A percentile compares a stretch with the other conserved stretches of the same genome.
These are phyloP conservation scores for Sternarchorhynchus goeldii DNA, from an alignment of 2,797 vertebrate genomes.

Conservation along the genomic window DNA sequence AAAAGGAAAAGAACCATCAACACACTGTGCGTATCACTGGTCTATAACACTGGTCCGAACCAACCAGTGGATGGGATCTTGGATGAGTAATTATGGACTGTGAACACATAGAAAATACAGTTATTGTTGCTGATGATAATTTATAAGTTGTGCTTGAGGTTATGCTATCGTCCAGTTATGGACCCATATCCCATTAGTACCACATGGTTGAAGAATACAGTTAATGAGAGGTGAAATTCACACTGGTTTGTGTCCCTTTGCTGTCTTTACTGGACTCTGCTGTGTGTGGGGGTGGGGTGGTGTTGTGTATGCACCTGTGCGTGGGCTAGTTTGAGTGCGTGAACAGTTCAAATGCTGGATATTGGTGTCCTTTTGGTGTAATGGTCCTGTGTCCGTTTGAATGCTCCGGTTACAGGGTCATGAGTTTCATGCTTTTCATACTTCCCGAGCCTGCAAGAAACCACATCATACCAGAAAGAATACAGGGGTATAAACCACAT, in stretches of 20 bases:
- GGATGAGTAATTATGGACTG: too few relatives aligned
- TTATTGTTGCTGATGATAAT: not conserved
- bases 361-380: conserved; percentile 22
- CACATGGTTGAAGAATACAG: too few relatives aligned
- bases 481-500: not conserved
- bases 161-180: conserved; percentile 13
- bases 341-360: conserved; percentile 28
- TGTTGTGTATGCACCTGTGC: not conserved
- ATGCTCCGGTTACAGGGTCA: conserved; percentile 35
- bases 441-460: conserved; percentile 53
- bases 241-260: too few relatives aligned
- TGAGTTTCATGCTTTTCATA: conserved; percentile 54
- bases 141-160: conserved; percentile 1
- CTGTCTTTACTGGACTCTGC: not conserved
- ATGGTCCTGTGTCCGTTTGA: conserved; percentile 20
- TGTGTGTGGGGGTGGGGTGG: conserved; percentile 10
- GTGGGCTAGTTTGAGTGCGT: conserved; percentile 10
- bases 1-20: not conserved
- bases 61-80: too few relatives aligned
- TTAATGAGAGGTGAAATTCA: too few relatives aligned
- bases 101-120: too few relatives aligned
- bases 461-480: conserved; percentile 14
- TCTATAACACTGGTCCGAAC: too few relatives aligned
- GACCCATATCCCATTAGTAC: too few relatives aligned
- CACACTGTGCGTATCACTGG: too few relatives aligned